phyloP scores from a whole-genome alignment of 2,797 vertebrate species.

The Pangasius sanitwongsei region DNA sequence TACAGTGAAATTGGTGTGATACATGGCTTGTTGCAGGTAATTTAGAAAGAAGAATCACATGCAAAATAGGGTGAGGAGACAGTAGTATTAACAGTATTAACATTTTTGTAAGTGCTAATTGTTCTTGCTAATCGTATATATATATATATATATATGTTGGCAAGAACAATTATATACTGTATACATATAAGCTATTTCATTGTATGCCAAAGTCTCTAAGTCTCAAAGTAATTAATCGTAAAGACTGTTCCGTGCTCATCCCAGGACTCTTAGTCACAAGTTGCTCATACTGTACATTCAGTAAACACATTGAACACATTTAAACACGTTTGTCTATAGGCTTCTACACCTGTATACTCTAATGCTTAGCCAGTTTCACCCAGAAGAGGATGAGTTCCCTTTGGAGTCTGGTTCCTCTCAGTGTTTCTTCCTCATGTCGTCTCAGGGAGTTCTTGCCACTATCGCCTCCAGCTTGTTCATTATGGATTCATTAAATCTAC shows the following conservation, averaged over 20 bases:
- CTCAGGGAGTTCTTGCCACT: background rate
- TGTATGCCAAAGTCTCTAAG: background rate
- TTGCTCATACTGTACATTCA: background rate
- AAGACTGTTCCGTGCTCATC: background rate
- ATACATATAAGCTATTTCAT: background rate
- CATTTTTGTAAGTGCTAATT: background rate
- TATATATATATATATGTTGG: too few relatives aligned
- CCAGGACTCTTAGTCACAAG: background rate
- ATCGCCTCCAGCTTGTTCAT: slow-evolving; percentile 19
- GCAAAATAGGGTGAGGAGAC: background rate
- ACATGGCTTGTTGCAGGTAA: background rate
- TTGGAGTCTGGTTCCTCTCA: background rate
- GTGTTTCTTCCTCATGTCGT: background rate
- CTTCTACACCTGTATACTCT: background rate
- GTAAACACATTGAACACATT: background rate
- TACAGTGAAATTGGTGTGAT: background rate
- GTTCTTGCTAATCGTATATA: background rate
- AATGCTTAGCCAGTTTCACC: background rate
- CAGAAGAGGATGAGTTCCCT: background rate
- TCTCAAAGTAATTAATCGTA: background rate
- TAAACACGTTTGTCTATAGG: background rate
- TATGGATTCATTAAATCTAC: slow-evolving; percentile 18
- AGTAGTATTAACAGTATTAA: background rate
- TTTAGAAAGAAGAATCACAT: background rate
- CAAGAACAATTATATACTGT: too few relatives aligned